These are phyloP conservation scores for Coturnix japonica DNA, from an alignment of 2,113 vertebrate genomes.

Conservation along the genomic window DNA sequence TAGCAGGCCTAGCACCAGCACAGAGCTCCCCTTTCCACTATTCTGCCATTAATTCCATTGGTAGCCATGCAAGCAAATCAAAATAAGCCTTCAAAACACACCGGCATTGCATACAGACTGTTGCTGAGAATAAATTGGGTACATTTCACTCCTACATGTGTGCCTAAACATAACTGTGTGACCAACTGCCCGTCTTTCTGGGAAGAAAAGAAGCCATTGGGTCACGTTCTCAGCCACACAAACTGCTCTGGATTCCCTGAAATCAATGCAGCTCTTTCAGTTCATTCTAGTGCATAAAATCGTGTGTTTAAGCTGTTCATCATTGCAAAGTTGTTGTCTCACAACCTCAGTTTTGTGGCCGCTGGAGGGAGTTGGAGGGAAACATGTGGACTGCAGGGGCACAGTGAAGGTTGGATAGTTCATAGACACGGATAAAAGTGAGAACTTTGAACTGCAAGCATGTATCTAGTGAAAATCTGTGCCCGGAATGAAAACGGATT, in stretches of 20 bases:
- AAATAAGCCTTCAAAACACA: not conserved
- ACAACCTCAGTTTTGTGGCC: not conserved
- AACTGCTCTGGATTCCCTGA: fast-evolving
- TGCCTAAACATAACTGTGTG: not conserved
- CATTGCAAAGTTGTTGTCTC: fast-evolving
- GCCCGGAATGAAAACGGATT: fast-evolving
- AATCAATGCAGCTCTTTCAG: fast-evolving
- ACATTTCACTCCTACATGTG: not conserved
- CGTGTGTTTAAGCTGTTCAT: fast-evolving
- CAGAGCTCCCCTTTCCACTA: not conserved
- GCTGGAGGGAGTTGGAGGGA: conserved; percentile 45
- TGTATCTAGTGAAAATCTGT: fast-evolving
- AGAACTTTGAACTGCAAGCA: not conserved
- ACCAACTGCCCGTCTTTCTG: not conserved
- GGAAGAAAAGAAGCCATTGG: not conserved
- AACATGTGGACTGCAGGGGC: not conserved
- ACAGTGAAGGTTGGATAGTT: not conserved
- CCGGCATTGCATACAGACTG: fast-evolving
- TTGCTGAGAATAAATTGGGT: fast-evolving
- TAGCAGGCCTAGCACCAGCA: not conserved
- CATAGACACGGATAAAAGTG: fast-evolving
- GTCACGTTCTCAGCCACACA: not conserved
- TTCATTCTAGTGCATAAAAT: fast-evolving
- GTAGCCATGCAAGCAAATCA: not conserved
- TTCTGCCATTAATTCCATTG: not conserved